These are phyloP conservation scores for Rhyacophila evoluta DNA, from an alignment of 2,888 invertebrate species.

Conservation along the genomic window DNA sequence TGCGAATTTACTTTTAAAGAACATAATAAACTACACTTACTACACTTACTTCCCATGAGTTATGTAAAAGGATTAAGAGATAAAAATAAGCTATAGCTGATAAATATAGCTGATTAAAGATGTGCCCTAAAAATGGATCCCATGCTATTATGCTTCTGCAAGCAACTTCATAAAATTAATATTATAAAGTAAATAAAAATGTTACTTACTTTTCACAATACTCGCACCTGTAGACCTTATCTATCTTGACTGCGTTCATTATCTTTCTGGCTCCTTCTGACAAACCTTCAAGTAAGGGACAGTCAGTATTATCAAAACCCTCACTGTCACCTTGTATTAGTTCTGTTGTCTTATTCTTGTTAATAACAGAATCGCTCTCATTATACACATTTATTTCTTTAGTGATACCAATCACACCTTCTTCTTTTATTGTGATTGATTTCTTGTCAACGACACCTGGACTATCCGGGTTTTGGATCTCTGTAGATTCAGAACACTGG, in stretches of 20 bases:
- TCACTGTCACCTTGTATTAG: background rate
- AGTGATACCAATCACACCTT: conserved; percentile 56
- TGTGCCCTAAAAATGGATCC: too few relatives aligned
- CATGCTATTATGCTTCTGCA: too few relatives aligned
- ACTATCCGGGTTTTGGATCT: conserved; percentile 55
- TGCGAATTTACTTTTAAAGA: too few relatives aligned
- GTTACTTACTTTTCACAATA: conserved; percentile 68
- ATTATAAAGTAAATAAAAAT: conserved; percentile 7
- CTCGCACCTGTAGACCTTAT: conserved; percentile 69
- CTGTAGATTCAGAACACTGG: conserved; percentile 60
- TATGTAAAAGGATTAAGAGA: too few relatives aligned
- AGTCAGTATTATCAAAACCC: background rate
- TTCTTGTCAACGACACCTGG: background rate
- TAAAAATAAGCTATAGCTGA: too few relatives aligned
- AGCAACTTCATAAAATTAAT: too few relatives aligned
- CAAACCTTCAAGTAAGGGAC: conserved; percentile 50
- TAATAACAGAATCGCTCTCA: background rate
- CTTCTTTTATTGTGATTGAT: background rate
- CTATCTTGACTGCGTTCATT: conserved; percentile 64
- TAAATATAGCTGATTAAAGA: too few relatives aligned
- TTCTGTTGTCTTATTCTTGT: background rate
- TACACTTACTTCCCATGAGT: too few relatives aligned
- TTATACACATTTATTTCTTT: conserved; percentile 58
- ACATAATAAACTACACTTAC: too few relatives aligned
- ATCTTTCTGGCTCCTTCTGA: conserved; percentile 59